Percentiles rank a stretch among this genome's conserved stretches.
Conservation (phyloP, 2,113 vertebrate genomes). For the Tapirus terrestris region DNA sequence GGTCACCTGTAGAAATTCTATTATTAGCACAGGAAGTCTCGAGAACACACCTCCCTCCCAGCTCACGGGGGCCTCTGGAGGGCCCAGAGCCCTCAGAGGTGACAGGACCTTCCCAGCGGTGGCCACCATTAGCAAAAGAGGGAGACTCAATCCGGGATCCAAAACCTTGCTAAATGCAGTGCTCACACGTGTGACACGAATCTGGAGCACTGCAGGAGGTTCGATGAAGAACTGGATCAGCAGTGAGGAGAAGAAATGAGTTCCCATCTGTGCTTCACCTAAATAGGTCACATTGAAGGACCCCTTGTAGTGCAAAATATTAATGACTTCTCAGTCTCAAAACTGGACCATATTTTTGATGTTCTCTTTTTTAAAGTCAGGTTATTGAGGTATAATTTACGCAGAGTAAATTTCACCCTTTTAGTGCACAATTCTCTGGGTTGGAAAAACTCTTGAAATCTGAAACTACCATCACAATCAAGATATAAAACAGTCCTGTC, state of each 20-base stretch:
- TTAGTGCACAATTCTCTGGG: not conserved
- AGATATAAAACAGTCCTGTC: not conserved
- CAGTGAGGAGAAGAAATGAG: not conserved
- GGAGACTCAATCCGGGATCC: not conserved
- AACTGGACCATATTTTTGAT: not conserved
- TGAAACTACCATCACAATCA: not conserved
- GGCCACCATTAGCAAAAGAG: not conserved
- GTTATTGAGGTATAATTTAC: not conserved
- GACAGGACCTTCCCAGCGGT: not conserved
- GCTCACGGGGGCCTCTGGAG: not conserved
- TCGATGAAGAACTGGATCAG: not conserved
- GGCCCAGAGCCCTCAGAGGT: not conserved
- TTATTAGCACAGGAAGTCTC: not conserved
- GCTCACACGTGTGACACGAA: not conserved
- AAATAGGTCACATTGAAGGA: not conserved
- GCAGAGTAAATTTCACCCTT: not conserved
- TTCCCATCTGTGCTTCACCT: not conserved
- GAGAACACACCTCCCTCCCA: not conserved
- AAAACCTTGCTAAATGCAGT: not conserved
- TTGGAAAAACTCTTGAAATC: not conserved
- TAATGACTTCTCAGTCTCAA: not conserved
- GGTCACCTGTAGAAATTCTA: not conserved
- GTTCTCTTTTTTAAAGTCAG: not conserved
- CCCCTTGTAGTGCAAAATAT: not conserved
- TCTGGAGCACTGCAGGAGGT: not conserved